phyloP scores from a whole-genome alignment of 1,140 invertebrate genomes.

The Drosophila eugracilis region DNA sequence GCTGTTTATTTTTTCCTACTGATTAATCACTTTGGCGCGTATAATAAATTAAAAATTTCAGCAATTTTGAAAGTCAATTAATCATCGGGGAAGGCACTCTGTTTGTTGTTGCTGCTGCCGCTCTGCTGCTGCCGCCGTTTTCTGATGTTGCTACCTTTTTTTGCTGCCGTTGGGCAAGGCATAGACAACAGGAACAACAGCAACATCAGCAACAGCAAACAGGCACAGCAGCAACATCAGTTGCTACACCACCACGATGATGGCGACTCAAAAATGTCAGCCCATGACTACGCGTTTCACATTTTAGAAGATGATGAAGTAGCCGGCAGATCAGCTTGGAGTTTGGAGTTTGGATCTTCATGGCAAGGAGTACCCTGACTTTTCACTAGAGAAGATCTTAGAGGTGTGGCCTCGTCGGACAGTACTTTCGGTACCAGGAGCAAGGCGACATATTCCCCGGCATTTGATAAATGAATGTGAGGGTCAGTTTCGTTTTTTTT shows the following conservation, averaged over 20 bases:
- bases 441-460: conserved; percentile 38
- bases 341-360: conserved; percentile 7
- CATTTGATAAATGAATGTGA: conserved; percentile 79
- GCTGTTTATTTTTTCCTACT: conserved; percentile 61
- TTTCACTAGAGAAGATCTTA: conserved; percentile 33
- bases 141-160: conserved; percentile 61
- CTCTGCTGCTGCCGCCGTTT: conserved; percentile 29
- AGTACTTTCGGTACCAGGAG: conserved; percentile 37
- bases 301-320: conserved; percentile 80
- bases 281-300: conserved; percentile 69
- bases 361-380: neutral
- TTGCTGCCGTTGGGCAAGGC: conserved; percentile 43
- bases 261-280: conserved; percentile 78
- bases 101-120: conserved; percentile 51
- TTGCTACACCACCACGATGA: conserved; percentile 20
- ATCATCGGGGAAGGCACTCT: conserved; percentile 72
- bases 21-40: conserved; percentile 84
- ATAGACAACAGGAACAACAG: conserved; percentile 32
- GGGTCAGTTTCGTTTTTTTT: conserved; percentile 71
- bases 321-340: conserved; percentile 63
- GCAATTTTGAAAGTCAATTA: conserved; percentile 85
- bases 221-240: conserved; percentile 21
- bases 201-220: conserved; percentile 16
- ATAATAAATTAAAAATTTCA: conserved; percentile 85
- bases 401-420: conserved; percentile 57